phyloP scores from a whole-genome alignment of 2,888 invertebrate species.

The Limenitis camilla region DNA sequence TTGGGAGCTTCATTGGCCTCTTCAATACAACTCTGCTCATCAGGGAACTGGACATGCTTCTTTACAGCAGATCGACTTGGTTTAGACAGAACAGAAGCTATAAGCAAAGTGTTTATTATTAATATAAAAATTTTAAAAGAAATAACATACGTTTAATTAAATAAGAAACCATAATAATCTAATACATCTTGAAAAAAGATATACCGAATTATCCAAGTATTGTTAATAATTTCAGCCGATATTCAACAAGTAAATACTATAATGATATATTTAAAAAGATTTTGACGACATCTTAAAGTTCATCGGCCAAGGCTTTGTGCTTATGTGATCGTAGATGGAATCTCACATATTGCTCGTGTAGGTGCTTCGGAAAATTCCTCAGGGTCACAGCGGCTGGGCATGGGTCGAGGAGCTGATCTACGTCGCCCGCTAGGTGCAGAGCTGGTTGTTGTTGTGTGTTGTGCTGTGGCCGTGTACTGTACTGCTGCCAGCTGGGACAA shows the following conservation, averaged over 20 bases:
- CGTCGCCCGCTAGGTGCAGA: conserved; percentile 69
- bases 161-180: no score
- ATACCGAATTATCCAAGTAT: no score
- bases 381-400: conserved; percentile 56
- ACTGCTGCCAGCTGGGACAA: no score
- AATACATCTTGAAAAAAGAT: no score
- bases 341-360: conserved; percentile 48
- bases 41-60: conserved; percentile 83
- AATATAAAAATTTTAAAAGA: not conserved
- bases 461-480: conserved; percentile 59
- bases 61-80: conserved; percentile 66
- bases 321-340: not conserved
- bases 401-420: conserved; percentile 50
- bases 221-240: no score
- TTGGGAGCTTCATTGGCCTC: conserved; percentile 41
- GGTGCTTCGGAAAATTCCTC: conserved; percentile 64
- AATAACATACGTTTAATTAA: not conserved
- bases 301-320: no score
- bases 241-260: no score
- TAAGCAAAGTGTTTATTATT: conserved; percentile 15
- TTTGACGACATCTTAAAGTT: no score
- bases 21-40: conserved; percentile 66
- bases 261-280: no score
- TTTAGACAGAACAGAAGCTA: conserved; percentile 64
- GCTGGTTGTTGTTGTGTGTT: conserved; percentile 69